These are phyloP conservation scores for Holcopasites calliopsidis DNA, from an alignment of 1,140 invertebrate species.

Conservation along the genomic window DNA sequence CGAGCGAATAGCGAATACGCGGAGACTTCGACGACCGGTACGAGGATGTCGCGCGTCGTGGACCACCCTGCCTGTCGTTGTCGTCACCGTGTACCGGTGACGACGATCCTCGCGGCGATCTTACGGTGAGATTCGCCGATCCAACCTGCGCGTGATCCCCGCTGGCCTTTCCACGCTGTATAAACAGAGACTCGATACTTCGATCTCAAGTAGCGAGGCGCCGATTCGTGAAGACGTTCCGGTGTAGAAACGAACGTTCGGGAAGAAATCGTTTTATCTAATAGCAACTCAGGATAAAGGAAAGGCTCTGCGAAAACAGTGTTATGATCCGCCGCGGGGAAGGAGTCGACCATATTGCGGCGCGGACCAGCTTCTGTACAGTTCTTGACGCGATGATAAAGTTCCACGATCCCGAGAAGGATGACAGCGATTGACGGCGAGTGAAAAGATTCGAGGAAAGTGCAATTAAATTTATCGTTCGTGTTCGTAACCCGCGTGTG, in stretches of 20 bases:
- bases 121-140: slow-evolving; percentile 25
- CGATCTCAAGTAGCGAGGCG: not conserved
- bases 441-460: too few relatives aligned
- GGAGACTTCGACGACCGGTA: slow-evolving; percentile 69
- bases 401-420: too few relatives aligned
- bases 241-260: too few relatives aligned
- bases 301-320: not conserved
- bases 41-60: slow-evolving; percentile 64
- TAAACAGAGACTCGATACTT: not conserved
- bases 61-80: slow-evolving; percentile 65
- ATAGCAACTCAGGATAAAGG: too few relatives aligned
- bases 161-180: not conserved
- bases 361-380: too few relatives aligned
- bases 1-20: slow-evolving; percentile 1
- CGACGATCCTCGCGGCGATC: slow-evolving; percentile 47
- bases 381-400: too few relatives aligned
- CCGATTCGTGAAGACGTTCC: not conserved
- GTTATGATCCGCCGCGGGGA: slow-evolving; percentile 28
- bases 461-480: too few relatives aligned
- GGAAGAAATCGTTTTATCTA: too few relatives aligned
- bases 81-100: slow-evolving; percentile 56
- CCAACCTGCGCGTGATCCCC: not conserved
- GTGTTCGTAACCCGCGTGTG: too few relatives aligned
- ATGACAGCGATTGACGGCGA: not conserved
- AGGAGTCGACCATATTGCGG: not conserved